Conservation (phyloP, 2,113 vertebrate genomes). For the human (Homo sapiens) region GRCh38 chr15:69023501-69024000, state of each 20-base stretch:
- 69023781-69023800: constrained; percentile 90
- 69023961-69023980: constrained; percentile 88
- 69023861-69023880: constrained; percentile 98
- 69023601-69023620: constrained; percentile 93
- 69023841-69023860: constrained; percentile 91
- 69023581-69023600: constrained; percentile 96
- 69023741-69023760: constrained; percentile 87
- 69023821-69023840: constrained; percentile 90
- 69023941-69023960: constrained; percentile 89
- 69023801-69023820: constrained; percentile 93
- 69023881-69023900: constrained; percentile 92
- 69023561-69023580: constrained; percentile 87
- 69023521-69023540: too few relatives aligned
- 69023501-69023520: too few relatives aligned
- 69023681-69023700: constrained; percentile 63
- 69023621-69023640: constrained; percentile 93
- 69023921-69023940: constrained; percentile 94
- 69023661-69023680: constrained; percentile 90
- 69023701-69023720: too few relatives aligned
- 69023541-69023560: too few relatives aligned
- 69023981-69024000: constrained; percentile 82
- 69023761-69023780: constrained; percentile 89
- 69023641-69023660: constrained; percentile 90
- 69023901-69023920: constrained; percentile 87
- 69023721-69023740: constrained; percentile 85